Conservation (phyloP, 2,797 vertebrate genomes). For the Yasuhikotakia modesta region DNA sequence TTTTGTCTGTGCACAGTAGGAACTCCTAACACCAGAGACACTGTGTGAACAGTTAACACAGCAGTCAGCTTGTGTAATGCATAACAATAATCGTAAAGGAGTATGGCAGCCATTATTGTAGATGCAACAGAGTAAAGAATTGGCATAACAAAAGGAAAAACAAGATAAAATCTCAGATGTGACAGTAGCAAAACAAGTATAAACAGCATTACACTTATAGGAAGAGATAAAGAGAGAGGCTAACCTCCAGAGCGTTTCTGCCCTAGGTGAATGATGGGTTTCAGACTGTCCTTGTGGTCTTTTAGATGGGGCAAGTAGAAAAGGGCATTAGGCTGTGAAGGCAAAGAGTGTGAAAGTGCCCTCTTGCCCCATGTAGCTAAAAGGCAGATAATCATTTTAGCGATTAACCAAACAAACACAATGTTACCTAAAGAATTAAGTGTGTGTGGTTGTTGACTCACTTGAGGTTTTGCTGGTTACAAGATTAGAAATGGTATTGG, state of each 20-base stretch:
- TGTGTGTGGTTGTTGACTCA: constrained; percentile 14
- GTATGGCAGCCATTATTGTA: too few relatives aligned
- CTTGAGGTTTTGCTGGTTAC: constrained; percentile 39
- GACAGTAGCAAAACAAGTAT: too few relatives aligned
- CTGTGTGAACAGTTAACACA: constrained; percentile 67
- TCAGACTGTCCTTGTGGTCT: constrained; percentile 70
- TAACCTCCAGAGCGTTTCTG: constrained; percentile 81
- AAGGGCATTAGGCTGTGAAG: constrained; percentile 54
- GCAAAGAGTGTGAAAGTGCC: neutral
- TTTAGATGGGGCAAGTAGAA: constrained; percentile 81
- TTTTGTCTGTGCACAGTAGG: constrained; percentile 84
- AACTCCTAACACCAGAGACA: constrained; percentile 86
- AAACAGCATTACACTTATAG: neutral
- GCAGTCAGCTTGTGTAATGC: neutral
- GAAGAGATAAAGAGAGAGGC: constrained; percentile 32
- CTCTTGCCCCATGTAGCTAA: constrained; percentile 29
- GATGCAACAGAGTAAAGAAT: too few relatives aligned
- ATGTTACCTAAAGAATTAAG: neutral
- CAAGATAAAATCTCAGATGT: neutral
- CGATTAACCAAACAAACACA: neutral
- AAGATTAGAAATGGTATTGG: constrained; percentile 15
- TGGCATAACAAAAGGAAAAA: too few relatives aligned
- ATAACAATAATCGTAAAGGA: too few relatives aligned
- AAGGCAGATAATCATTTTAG: neutral
- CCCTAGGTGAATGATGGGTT: constrained; percentile 80